A percentile compares a stretch with the other conserved stretches of the same genome.
Evolutionary conservation across 2,888 invertebrate genomes (phyloP).

Genomic region (Limnephilus auricula): DNA sequence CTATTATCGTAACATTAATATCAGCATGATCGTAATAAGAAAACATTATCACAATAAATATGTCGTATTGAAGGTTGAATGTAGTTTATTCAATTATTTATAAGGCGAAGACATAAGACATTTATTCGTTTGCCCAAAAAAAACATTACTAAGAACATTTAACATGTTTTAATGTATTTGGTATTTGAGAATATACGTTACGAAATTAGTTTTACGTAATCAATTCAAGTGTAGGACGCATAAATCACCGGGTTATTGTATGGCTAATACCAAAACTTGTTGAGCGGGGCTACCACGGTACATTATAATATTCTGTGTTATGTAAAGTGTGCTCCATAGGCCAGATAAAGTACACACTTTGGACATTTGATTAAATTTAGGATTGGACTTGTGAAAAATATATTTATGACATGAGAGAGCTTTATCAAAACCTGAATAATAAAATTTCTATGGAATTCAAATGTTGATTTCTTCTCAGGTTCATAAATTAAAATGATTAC

Average conservation of each 20-base stretch:
- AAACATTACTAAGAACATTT: slow-evolving; percentile 50
- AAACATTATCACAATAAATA: slow-evolving; percentile 62
- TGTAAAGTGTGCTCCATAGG: background rate
- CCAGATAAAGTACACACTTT: slow-evolving; percentile 16
- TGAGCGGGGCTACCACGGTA: background rate
- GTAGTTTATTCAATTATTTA: slow-evolving; percentile 65
- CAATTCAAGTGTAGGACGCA: slow-evolving; percentile 41
- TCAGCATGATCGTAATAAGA: slow-evolving; percentile 20
- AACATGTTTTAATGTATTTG: slow-evolving; percentile 58
- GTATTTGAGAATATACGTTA: slow-evolving; percentile 52
- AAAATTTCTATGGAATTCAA: slow-evolving; percentile 2
- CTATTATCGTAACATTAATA: slow-evolving; percentile 40
- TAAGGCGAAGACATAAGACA: slow-evolving; percentile 52
- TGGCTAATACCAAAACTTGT: slow-evolving; percentile 28
- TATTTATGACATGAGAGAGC: background rate
- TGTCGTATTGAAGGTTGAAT: slow-evolving; percentile 64
- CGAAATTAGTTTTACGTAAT: slow-evolving; percentile 51
- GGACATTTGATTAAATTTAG: slow-evolving; percentile 10
- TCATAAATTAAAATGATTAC: background rate
- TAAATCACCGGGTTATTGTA: slow-evolving; percentile 29
- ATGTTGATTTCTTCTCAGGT: background rate
- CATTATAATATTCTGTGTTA: slow-evolving; percentile 24
- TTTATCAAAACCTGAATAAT: slow-evolving; percentile 2
- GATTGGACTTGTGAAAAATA: background rate
- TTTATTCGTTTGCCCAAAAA: slow-evolving; percentile 55